Conservation (phyloP, 2,797 vertebrate genomes). For the Ciconia nigra region DNA sequence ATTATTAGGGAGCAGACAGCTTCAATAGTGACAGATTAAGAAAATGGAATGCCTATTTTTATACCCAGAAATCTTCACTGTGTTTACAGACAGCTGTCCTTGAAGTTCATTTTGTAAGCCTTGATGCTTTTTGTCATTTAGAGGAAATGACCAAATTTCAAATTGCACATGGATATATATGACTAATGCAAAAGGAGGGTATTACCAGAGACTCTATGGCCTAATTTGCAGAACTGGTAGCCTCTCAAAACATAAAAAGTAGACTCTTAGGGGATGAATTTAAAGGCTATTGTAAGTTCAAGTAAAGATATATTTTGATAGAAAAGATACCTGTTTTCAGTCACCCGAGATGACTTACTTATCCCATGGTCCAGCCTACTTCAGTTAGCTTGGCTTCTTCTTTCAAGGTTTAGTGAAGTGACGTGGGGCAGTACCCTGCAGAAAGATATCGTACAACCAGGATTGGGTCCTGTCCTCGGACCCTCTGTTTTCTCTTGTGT, state of each 20-base stretch:
- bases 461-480: not conserved
- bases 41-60: conserved; percentile 41
- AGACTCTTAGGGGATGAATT: not conserved
- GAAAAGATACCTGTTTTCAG: not conserved
- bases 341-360: not conserved
- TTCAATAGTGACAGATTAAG: not conserved
- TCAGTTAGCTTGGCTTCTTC: not conserved
- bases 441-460: not conserved
- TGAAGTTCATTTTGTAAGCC: not conserved
- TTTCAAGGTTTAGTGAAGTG: not conserved
- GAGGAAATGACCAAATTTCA: not conserved
- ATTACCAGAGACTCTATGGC: not conserved
- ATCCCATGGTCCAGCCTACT: not conserved
- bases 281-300: not conserved
- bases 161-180: not conserved
- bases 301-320: conserved; percentile 6
- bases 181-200: not conserved
- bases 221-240: not conserved
- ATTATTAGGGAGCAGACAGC: not conserved
- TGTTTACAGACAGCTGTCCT: conserved; percentile 15
- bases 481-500: not conserved
- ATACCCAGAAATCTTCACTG: conserved; percentile 21
- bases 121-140: not conserved
- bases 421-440: not conserved
- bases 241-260: not conserved